Base-by-base conservation (phyloP, 2,888 invertebrate genomes). In the Zhuqinia jingwanae region DNA sequence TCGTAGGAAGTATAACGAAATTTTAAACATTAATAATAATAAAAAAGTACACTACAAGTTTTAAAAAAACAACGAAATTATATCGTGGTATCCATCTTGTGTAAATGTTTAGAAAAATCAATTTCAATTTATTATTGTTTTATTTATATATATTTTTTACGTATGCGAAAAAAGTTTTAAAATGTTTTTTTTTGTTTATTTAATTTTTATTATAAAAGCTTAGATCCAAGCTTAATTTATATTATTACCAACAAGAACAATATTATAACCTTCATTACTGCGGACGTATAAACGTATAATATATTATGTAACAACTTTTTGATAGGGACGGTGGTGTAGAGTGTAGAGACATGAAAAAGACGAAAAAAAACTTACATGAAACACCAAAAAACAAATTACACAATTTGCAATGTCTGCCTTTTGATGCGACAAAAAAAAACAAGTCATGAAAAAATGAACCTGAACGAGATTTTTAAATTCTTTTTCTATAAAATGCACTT, bases 171-270 rank as follows among this genome's bases (percentile, higher is more conserved):
- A 45, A 27, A 20, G 17, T 47, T 13, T 70, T 47, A 15, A 27
- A 30, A 53, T 27, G 53, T 75, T 53, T 22, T 68, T 75, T 53
- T 22, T 68, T 68, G 68, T 68, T 68, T 50, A 27, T 53, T 11
- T 30, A 53, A 30, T 53, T 75, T 75, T 53, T n/a, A 30, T 53
- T 75, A 27, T 30, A 75, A 53, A 36, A 27, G 17, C 25, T 11
- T 17, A 47, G 22, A 50, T 73, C 50, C 73, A 75, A 75, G 25
- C 50, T 75, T 75, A 75, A 68, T 68, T 68, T 68, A 68, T 68
- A 68, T 68, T 20, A 10, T 27, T 25, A 60, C 25, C n/a, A 63
- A 27, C 60, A 63, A 63, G n/a, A n/a, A n/a, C n/a, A n/a, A n/a
- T n/a, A n/a, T n/a, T n/a, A n/a, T n/a, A n/a, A n/a, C n/a, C n/a